Percentiles rank a stretch among this genome's conserved stretches.
phyloP scores from a whole-genome alignment of 2,797 vertebrate species.

The Gorsachius magnificus region DNA sequence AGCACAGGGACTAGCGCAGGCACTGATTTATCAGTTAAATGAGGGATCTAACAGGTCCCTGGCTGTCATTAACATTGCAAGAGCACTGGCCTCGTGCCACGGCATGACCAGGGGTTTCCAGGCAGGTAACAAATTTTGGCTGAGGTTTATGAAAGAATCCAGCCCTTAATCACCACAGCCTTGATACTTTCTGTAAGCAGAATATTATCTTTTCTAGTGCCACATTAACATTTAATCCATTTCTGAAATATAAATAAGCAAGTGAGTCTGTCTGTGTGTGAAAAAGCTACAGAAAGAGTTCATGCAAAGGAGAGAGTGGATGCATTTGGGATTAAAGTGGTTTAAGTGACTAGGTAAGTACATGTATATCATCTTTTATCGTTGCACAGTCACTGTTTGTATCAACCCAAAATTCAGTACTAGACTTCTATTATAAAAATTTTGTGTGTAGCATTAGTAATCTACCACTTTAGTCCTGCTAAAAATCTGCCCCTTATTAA shows the following conservation, averaged over 20 bases:
- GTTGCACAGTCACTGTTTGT: background rate
- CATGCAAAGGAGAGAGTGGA: background rate
- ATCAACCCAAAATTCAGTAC: background rate
- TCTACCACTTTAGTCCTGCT: background rate
- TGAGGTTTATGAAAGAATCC: background rate
- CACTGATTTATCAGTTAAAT: background rate
- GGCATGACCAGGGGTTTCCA: background rate
- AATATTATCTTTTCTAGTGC: background rate
- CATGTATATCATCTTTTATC: background rate
- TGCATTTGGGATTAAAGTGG: background rate
- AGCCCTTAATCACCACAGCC: background rate
- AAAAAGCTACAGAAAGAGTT: background rate
- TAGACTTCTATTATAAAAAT: background rate
- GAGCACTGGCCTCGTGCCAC: fast-evolving
- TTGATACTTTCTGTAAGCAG: background rate
- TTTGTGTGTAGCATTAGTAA: background rate
- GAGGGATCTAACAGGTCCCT: background rate
- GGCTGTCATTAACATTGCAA: background rate
- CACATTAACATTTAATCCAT: background rate
- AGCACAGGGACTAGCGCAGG: background rate
- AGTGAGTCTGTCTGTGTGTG: background rate
- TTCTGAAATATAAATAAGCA: background rate
- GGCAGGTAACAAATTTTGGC: background rate
- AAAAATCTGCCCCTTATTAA: background rate
- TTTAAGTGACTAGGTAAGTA: background rate